These are phyloP conservation scores for Podocnemis expansa DNA, from an alignment of 2,113 vertebrate species.

Conservation along the genomic window DNA sequence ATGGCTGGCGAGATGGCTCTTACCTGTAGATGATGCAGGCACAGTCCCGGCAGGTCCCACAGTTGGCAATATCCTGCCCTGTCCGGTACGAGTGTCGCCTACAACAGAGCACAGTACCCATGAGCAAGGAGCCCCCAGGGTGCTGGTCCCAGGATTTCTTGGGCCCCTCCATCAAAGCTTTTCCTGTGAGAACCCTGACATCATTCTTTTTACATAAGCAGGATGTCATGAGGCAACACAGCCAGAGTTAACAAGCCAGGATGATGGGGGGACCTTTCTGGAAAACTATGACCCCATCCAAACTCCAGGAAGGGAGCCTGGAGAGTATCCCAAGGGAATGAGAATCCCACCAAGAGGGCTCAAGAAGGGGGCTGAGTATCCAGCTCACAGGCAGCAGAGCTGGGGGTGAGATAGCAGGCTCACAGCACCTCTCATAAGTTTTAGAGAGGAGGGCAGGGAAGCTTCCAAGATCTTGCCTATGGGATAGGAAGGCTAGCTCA, in stretches of 20 bases:
- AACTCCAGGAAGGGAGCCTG: not conserved
- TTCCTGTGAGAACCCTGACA: not conserved
- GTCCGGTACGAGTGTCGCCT: slow-evolving; percentile 88
- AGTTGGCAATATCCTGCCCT: slow-evolving; percentile 90
- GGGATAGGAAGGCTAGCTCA: not conserved
- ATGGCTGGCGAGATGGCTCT: not conserved
- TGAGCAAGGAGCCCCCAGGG: not conserved
- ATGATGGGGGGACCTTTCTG: not conserved
- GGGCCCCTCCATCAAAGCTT: not conserved
- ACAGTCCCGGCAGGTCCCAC: slow-evolving; percentile 89
- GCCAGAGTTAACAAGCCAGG: not conserved
- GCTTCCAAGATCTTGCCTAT: not conserved
- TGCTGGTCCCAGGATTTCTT: accelerated
- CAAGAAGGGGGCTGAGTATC: not conserved
- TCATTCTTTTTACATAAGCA: not conserved
- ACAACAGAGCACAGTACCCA: slow-evolving; percentile 24
- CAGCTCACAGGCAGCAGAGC: not conserved
- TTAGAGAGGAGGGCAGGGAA: not conserved
- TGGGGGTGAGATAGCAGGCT: not conserved
- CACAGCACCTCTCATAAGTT: not conserved
- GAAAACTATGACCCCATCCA: not conserved
- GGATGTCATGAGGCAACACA: not conserved
- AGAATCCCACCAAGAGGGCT: not conserved
- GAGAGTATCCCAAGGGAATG: not conserved
- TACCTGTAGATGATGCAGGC: slow-evolving; percentile 93